These are phyloP conservation scores for Macrophya annulata DNA, from an alignment of 2,888 invertebrate species.

Conservation along the genomic window DNA sequence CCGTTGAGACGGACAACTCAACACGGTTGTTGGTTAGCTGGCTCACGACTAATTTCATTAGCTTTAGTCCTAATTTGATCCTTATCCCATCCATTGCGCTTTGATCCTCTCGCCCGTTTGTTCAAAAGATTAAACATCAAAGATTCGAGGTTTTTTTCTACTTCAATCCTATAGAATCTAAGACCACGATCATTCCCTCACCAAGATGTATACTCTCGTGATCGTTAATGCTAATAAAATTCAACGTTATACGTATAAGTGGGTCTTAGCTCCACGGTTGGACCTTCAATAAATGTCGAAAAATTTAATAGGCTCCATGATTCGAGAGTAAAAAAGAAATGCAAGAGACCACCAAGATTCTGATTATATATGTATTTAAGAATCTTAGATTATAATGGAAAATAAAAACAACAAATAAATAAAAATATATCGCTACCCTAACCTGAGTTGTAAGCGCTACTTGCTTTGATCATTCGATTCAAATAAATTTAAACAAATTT, in stretches of 20 bases:
- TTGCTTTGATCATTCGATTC: background rate
- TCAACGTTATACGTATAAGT: conserved; percentile 31
- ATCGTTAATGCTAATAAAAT: conserved; percentile 48
- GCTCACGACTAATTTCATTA: conserved; percentile 45
- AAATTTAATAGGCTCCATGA: conserved; percentile 24
- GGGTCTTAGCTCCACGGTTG: background rate
- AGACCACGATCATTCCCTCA: conserved; percentile 4
- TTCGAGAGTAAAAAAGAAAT: background rate
- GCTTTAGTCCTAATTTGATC: conserved; percentile 33
- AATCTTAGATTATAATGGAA: conserved; percentile 6
- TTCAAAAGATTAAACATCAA: conserved; percentile 36
- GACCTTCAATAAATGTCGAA: background rate
- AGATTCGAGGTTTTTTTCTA: conserved; percentile 11
- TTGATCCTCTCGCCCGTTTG: conserved; percentile 33
- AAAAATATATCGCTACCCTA: background rate
- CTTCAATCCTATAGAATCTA: conserved; percentile 7
- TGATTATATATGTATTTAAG: background rate
- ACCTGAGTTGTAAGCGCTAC: too few relatives aligned
- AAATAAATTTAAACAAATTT: background rate
- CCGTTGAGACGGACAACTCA: conserved; percentile 42
- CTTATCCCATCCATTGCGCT: conserved; percentile 39
- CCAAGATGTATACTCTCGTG: background rate
- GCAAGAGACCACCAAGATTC: conserved; percentile 8
- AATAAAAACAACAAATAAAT: too few relatives aligned
- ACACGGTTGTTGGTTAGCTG: conserved; percentile 26